A percentile compares a stretch with the other conserved stretches of the same genome.
These are phyloP conservation scores for Trypoxylon attenuatum DNA, from an alignment of 2,888 invertebrate species.

Conservation along the genomic window DNA sequence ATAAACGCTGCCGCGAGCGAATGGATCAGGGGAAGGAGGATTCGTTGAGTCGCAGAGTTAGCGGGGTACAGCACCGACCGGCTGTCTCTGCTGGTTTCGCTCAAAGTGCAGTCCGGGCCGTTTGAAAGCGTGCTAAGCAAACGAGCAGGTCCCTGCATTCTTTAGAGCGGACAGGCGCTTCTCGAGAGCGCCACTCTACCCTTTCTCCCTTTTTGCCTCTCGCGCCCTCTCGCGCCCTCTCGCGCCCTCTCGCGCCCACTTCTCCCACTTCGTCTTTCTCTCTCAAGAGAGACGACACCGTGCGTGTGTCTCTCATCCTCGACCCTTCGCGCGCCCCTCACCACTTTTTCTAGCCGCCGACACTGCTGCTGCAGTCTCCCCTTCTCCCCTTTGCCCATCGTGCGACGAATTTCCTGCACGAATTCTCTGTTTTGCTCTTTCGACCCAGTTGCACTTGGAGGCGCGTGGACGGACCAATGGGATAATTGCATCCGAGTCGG, in stretches of 20 bases:
- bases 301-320: slow-evolving; percentile 4
- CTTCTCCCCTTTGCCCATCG: background rate
- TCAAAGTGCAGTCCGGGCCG: slow-evolving; percentile 39
- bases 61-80: slow-evolving; percentile 3
- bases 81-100: background rate
- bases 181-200: slow-evolving; percentile 61
- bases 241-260: too few species aligned
- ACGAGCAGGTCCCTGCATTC: slow-evolving; percentile 66
- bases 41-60: background rate
- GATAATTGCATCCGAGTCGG: background rate
- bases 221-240: background rate
- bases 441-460: slow-evolving; percentile 1
- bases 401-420: background rate
- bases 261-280: slow-evolving; percentile 18
- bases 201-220: slow-evolving; percentile 20
- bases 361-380: background rate
- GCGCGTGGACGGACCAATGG: background rate
- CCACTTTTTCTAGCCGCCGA: too few species aligned
- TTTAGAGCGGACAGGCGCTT: slow-evolving; percentile 63
- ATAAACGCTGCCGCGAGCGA: too few species aligned
- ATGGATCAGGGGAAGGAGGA: too few species aligned
- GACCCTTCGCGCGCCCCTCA: too few species aligned
- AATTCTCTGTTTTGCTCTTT: background rate
- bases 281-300: slow-evolving; percentile 10
- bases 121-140: slow-evolving; percentile 59